A percentile compares a stretch with the other conserved stretches of the same genome.
These are phyloP conservation scores for Alcedo quadribrachys DNA, from an alignment of 2,797 vertebrate species.

Conservation along the genomic window DNA sequence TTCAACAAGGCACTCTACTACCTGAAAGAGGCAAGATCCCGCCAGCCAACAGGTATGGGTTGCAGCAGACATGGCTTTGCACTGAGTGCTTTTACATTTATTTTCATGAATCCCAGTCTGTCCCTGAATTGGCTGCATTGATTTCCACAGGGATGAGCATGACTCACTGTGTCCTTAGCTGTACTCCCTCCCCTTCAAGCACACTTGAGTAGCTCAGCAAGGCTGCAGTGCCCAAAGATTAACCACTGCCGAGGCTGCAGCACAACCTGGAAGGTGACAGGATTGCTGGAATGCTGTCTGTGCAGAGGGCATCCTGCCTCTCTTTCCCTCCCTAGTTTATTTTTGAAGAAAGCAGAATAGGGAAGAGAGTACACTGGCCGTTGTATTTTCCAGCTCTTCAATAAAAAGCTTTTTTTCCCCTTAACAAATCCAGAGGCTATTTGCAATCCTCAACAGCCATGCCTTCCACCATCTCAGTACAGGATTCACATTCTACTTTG, in stretches of 20 bases:
- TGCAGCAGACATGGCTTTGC: neutral
- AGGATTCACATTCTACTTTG: neutral
- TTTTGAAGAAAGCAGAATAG: neutral
- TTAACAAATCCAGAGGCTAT: neutral
- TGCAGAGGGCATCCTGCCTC: neutral
- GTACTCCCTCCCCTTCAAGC: neutral
- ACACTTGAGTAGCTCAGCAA: neutral
- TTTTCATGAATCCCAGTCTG: neutral
- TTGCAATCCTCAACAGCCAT: neutral
- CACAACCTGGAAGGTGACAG: neutral
- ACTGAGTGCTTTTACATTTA: neutral
- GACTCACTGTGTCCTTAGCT: neutral
- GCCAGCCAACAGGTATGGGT: conserved; percentile 91
- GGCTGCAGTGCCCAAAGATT: neutral
- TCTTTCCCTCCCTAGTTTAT: neutral
- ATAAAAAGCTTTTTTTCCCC: neutral
- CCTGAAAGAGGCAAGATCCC: conserved; percentile 96
- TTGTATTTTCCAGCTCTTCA: neutral
- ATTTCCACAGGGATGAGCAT: conserved; percentile 5
- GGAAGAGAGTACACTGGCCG: neutral
- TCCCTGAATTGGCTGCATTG: neutral
- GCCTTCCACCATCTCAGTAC: neutral
- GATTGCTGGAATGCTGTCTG: neutral
- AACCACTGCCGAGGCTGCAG: neutral
- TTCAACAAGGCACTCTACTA: conserved; percentile 97